Conservation (phyloP, 1,140 invertebrate species). For the Tetragnatha versicolor region DNA sequence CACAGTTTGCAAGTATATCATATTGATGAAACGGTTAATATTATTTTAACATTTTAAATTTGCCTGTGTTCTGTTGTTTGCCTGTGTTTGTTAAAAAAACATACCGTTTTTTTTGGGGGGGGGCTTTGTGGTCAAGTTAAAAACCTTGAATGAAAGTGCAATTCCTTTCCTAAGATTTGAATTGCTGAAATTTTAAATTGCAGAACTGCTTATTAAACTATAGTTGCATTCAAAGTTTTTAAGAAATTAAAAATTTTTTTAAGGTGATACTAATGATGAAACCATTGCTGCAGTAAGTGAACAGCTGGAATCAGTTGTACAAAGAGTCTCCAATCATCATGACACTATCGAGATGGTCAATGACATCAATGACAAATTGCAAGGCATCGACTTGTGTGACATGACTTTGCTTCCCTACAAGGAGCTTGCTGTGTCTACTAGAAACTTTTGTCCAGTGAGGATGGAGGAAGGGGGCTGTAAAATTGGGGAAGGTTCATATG, state of each 20-base stretch:
- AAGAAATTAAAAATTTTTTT: not conserved
- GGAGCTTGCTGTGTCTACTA: slow-evolving; percentile 30
- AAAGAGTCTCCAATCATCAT: not conserved
- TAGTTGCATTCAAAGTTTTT: not conserved
- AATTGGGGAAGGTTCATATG: slow-evolving; percentile 59
- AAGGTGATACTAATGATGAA: not conserved
- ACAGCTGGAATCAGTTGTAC: slow-evolving; percentile 6
- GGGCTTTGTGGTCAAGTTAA: too few species aligned
- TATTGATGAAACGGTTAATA: too few species aligned
- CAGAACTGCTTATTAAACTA: not conserved
- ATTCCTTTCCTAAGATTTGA: too few species aligned
- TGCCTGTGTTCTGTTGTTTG: too few species aligned
- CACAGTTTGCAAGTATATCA: too few species aligned
- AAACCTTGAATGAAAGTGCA: too few species aligned
- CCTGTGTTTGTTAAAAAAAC: too few species aligned
- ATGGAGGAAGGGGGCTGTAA: slow-evolving; percentile 55
- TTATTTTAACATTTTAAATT: too few species aligned
- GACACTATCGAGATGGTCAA: not conserved
- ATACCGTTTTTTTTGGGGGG: too few species aligned
- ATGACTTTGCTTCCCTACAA: slow-evolving; percentile 7
- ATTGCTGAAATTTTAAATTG: not conserved
- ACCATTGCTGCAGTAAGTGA: not conserved
- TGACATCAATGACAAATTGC: not conserved
- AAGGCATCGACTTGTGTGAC: slow-evolving; percentile 16
- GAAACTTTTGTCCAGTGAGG: slow-evolving; percentile 41